phyloP scores from a whole-genome alignment of 2,888 invertebrate genomes.

The Thysanoteuthis rhombus region DNA sequence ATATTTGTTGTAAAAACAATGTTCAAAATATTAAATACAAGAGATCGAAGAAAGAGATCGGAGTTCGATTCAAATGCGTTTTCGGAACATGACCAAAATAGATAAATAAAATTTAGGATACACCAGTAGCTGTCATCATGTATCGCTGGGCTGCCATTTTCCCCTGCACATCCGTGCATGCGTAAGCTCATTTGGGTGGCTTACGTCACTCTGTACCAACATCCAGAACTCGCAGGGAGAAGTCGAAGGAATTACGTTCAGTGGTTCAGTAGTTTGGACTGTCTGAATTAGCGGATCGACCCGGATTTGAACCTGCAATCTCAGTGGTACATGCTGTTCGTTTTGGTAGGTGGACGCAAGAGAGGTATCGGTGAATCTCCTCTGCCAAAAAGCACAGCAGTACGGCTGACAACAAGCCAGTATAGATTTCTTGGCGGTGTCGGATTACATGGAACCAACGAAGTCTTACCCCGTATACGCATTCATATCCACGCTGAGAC shows the following conservation, averaged over 20 bases:
- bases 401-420: neutral
- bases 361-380: neutral
- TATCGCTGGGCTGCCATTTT: neutral
- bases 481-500: neutral
- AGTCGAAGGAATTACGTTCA: neutral
- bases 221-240: neutral
- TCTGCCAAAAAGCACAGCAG: neutral
- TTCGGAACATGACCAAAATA: too few species aligned
- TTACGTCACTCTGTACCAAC: neutral
- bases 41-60: too few species aligned
- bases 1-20: too few species aligned
- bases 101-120: too few species aligned
- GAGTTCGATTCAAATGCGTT: too few species aligned
- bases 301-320: neutral
- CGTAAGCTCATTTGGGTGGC: neutral
- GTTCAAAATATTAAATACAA: too few species aligned
- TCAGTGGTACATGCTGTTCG: neutral
- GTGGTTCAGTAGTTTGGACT: neutral
- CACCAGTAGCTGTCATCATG: neutral
- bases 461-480: neutral
- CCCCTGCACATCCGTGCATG: neutral
- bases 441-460: neutral
- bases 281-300: neutral
- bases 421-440: neutral
- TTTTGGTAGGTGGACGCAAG: neutral